These are phyloP conservation scores for Doris montereyensis DNA, from an alignment of 2,888 invertebrate species.

Conservation along the genomic window DNA sequence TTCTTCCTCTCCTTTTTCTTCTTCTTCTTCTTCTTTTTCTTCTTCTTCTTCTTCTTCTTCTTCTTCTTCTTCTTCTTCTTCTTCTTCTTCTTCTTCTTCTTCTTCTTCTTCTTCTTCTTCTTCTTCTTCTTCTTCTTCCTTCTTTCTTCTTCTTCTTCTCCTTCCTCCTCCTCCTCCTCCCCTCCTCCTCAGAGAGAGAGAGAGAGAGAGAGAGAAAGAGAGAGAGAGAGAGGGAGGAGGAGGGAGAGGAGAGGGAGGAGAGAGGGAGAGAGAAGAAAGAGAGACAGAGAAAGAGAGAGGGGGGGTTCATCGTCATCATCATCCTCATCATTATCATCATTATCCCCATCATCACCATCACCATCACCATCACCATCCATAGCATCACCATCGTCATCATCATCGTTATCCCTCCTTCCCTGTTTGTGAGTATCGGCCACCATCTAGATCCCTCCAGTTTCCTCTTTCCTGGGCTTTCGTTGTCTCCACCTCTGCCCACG, in stretches of 20 bases:
- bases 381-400: too few species aligned
- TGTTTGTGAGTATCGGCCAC: too few species aligned
- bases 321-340: too few species aligned
- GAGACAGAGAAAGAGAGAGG: not conserved
- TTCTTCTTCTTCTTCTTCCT: conserved; percentile 28
- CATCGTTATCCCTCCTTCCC: too few species aligned
- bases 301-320: not conserved
- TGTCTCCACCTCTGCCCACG: too few species aligned
- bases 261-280: too few species aligned
- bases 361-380: too few species aligned
- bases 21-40: too few species aligned
- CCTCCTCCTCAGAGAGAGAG: not conserved
- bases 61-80: conserved; percentile 29
- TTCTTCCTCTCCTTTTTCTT: too few species aligned
- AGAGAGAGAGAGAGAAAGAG: not conserved
- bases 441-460: too few species aligned
- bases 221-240: not conserved
- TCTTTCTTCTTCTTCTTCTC: not conserved
- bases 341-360: too few species aligned
- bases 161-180: not conserved
- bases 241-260: not conserved
- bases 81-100: conserved; percentile 29
- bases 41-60: conserved; percentile 27
- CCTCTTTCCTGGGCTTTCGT: too few species aligned
- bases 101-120: conserved; percentile 29